Percentiles rank a stretch among this genome's conserved stretches.
These are phyloP conservation scores for Pogonomyrmex californicus DNA, from an alignment of 1,140 invertebrate species.

Conservation along the genomic window DNA sequence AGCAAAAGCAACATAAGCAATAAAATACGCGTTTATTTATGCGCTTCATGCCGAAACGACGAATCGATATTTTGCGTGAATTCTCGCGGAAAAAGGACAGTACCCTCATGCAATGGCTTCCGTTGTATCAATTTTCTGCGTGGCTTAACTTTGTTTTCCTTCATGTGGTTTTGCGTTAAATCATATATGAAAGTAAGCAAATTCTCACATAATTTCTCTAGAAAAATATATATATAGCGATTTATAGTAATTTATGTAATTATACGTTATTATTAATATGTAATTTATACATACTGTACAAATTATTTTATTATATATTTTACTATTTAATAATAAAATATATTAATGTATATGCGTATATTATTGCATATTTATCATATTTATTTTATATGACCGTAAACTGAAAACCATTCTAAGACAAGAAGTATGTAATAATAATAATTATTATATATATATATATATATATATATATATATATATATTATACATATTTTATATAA, in stretches of 20 bases:
- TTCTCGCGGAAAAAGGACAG: slow-evolving; percentile 59
- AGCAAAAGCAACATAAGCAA: slow-evolving; percentile 42
- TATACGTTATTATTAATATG: too few species aligned
- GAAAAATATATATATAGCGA: too few species aligned
- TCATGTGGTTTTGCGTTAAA: slow-evolving; percentile 13
- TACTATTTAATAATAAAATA: not conserved
- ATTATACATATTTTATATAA: too few species aligned
- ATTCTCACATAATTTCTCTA: not conserved
- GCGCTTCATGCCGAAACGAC: slow-evolving; percentile 40
- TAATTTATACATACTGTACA: not conserved
- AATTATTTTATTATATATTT: not conserved
- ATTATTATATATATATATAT: too few species aligned
- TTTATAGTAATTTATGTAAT: too few species aligned
- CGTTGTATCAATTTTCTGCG: slow-evolving; percentile 56
- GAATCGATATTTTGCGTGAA: slow-evolving; percentile 64
- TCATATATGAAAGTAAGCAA: slow-evolving; percentile 17
- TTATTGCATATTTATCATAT: not conserved
- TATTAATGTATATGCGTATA: not conserved
- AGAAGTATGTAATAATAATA: not conserved
- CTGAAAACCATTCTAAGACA: too few species aligned
- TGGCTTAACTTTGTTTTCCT: slow-evolving; percentile 28
- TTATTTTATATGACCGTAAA: not conserved
- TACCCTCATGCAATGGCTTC: slow-evolving; percentile 48
- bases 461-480: too few species aligned
- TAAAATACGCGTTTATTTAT: slow-evolving; percentile 62